Evolutionary conservation across 2,797 vertebrate species (phyloP).

Genomic region (Podarcis lilfordi): DNA sequence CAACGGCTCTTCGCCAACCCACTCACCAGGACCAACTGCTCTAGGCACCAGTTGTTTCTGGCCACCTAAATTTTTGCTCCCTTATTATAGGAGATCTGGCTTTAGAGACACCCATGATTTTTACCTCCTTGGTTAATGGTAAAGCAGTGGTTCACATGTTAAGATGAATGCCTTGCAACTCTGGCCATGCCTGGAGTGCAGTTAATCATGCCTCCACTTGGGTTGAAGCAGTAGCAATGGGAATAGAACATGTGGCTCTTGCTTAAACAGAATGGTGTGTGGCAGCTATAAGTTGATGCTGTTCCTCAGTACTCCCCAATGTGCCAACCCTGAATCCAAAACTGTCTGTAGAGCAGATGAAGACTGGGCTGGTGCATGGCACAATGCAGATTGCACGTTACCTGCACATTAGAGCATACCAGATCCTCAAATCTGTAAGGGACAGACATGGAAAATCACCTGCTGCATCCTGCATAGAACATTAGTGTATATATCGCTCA

Average conservation of each 20-base stretch:
- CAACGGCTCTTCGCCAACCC: not conserved
- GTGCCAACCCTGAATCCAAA: not conserved
- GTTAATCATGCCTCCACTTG: conserved; percentile 13
- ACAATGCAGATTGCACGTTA: not conserved
- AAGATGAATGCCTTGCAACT: conserved; percentile 1
- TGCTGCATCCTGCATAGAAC: not conserved
- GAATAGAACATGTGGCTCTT: not conserved
- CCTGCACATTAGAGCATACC: not conserved
- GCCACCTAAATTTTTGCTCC: not conserved
- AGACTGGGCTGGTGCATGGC: not conserved
- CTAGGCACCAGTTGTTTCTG: not conserved
- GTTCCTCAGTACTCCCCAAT: not conserved
- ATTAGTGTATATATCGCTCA: not conserved
- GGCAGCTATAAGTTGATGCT: not conserved
- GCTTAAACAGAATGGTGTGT: not conserved
- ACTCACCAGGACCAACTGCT: not conserved
- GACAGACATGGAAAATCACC: not conserved
- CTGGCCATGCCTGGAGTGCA: not conserved
- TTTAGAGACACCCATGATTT: not conserved
- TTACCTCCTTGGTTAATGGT: not conserved
- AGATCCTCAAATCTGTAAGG: not conserved
- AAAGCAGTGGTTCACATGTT: not conserved
- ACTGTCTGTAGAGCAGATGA: not conserved
- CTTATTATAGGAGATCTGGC: not conserved
- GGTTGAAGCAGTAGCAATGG: not conserved